A percentile compares a stretch with the other conserved stretches of the same genome.
Conservation (phyloP, 2,888 invertebrate genomes). For the Clostera curtula region DNA sequence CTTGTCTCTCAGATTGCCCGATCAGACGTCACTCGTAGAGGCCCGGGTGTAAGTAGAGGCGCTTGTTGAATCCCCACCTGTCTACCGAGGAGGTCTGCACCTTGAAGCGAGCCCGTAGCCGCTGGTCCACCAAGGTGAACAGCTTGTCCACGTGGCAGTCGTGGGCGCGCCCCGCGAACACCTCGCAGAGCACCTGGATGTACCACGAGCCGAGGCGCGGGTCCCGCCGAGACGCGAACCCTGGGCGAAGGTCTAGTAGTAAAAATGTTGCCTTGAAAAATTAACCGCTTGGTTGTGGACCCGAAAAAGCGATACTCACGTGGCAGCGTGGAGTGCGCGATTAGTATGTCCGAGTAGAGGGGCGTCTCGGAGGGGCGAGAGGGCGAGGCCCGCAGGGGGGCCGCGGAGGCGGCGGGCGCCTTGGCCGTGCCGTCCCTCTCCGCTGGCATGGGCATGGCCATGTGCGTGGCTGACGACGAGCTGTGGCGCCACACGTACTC, state of each 20-base stretch:
- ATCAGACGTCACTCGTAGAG: conserved; percentile 41
- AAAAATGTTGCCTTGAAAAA: no score
- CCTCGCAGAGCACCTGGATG: conserved; percentile 79
- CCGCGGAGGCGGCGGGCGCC: conserved; percentile 28
- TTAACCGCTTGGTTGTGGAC: no score
- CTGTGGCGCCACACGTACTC: conserved; percentile 25
- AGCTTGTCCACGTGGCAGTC: conserved; percentile 78
- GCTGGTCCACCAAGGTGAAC: conserved; percentile 76
- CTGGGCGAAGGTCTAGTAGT: conserved; percentile 47
- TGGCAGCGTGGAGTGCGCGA: conserved; percentile 78
- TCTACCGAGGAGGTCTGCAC: conserved; percentile 79
- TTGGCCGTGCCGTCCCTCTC: conserved; percentile 19
- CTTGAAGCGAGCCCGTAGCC: conserved; percentile 47
- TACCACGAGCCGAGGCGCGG: conserved; percentile 79
- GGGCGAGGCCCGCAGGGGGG: conserved; percentile 21
- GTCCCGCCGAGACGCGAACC: conserved; percentile 77
- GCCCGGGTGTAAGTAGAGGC: conserved; percentile 81
- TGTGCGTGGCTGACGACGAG: conserved; percentile 16
- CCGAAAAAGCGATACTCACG: conserved; percentile 14
- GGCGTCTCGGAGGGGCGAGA: conserved; percentile 21
- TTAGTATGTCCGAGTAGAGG: conserved; percentile 74
- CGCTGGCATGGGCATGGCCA: conserved; percentile 17
- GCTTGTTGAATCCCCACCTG: conserved; percentile 78
- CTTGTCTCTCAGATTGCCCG: no score
- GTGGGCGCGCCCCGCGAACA: conserved; percentile 78